Conservation (phyloP, 2,113 vertebrate genomes). For the Octodon degus region DNA sequence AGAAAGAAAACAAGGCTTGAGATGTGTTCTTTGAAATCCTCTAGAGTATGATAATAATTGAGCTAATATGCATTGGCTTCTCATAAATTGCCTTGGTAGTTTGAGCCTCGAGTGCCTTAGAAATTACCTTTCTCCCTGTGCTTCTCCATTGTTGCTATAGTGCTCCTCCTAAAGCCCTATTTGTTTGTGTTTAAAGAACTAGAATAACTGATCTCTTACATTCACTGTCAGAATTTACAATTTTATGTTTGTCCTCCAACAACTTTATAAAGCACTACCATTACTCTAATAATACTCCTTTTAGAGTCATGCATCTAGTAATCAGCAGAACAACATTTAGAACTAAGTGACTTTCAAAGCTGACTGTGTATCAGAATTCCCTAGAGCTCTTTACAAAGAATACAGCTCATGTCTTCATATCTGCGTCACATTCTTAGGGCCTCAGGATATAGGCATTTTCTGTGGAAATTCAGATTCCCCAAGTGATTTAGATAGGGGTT, state of each 20-base stretch:
- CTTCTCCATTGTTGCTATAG: constrained; percentile 55
- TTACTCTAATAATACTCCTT: constrained; percentile 25
- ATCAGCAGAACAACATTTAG: constrained; percentile 40
- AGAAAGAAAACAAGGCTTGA: constrained; percentile 33
- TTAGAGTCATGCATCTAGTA: background rate
- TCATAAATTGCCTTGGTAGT: constrained; percentile 49
- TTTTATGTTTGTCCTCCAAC: constrained; percentile 33
- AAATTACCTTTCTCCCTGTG: constrained; percentile 52
- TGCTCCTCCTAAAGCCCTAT: constrained; percentile 44
- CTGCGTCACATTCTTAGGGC: background rate
- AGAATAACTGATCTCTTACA: background rate
- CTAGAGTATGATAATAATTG: constrained; percentile 43
- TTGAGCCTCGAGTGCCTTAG: constrained; percentile 60
- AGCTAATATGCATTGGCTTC: constrained; percentile 61
- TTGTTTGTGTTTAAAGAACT: constrained; percentile 64
- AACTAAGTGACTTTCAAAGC: constrained; percentile 46
- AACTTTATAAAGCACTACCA: background rate
- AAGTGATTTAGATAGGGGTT: background rate
- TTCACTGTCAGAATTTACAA: constrained; percentile 11
- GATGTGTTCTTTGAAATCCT: constrained; percentile 55
- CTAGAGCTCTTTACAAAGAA: constrained; percentile 34
- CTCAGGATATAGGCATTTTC: background rate
- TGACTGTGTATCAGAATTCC: constrained; percentile 22
- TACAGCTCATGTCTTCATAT: background rate
- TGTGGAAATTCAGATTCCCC: constrained; percentile 5